Evolutionary conservation across 1,140 invertebrate genomes (phyloP), one percentile per base, ranked within the genome.

Genomic region (Rhagoletis pomonella): DNA sequence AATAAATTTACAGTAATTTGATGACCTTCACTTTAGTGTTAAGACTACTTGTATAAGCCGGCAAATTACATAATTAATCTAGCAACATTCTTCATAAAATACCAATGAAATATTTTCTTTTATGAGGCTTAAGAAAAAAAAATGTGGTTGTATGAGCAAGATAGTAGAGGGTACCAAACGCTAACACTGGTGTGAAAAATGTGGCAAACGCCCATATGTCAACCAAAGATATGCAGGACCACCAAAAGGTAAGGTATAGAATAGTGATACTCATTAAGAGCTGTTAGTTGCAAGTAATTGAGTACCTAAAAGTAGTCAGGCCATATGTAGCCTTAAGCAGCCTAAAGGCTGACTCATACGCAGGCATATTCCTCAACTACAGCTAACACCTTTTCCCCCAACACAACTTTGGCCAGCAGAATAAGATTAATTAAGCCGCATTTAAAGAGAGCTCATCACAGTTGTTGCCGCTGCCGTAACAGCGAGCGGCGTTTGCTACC

Each of bases 381-480:
- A 50, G 10, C 14, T 50, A 47, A 50, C 44, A 50, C 69, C 50
- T 55, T 50, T 58, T 17, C 73, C 5, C 44, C 4, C 10, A 69
- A 29, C 0, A 29, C 39, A 44, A n/a, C 0, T 55, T 81, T 55
- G n/a, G 47, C 42, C 73, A 19, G n/a, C 44, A 81, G 29, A 29
- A 29, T 81, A 81, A 62, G 84, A 86, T 86, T 86, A 86, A 86
- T 86, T 86, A 86, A 86, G 84, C 84, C 84, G 39, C 58, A 86
- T 86, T 86, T 64, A 86, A 86, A 86, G 60, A 60, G 58, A 47
- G 29, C 55, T 62, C 58, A 64, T 62, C 84, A 86, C 58, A 86
- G 84, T 64, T 60, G 47, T 85, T 60, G 29, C 58, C 39, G 59
- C 19, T 42, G 58, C 81, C 29, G 55, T 47, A 42, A 29, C 55